A percentile compares a stretch with the other conserved stretches of the same genome.
Conservation (phyloP, 1,140 invertebrate genomes). For the Carposina sasakii region DNA sequence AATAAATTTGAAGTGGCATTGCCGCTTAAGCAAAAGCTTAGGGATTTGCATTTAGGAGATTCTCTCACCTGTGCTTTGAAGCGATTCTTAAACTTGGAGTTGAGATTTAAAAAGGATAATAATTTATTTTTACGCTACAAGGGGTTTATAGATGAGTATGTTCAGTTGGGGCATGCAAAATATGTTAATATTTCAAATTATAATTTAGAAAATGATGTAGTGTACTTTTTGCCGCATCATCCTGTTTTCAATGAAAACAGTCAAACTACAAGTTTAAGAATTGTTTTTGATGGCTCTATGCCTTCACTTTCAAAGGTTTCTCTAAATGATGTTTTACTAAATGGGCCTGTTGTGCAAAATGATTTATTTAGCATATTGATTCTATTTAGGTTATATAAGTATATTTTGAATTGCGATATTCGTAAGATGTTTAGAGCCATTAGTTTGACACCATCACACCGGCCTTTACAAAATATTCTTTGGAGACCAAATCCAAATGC, state of each 20-base stretch:
- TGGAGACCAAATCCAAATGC: conserved; percentile 1
- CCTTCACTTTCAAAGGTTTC: not conserved
- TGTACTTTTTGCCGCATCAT: conserved; percentile 13
- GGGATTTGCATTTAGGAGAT: not conserved
- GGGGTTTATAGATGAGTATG: conserved; percentile 4
- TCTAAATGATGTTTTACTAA: conserved; percentile 9
- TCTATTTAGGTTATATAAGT: conserved; percentile 2
- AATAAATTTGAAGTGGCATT: conserved; percentile 1
- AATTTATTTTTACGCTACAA: not conserved
- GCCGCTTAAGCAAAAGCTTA: not conserved
- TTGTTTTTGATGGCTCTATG: conserved; percentile 1
- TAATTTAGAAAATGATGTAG: not conserved
- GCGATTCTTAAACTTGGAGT: conserved; percentile 8
- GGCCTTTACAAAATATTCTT: conserved; percentile 8
- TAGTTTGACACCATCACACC: not conserved
- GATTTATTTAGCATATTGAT: conserved; percentile 1
- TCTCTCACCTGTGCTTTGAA: conserved; percentile 3
- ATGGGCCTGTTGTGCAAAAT: conserved; percentile 8
- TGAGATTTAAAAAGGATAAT: conserved; percentile 4
- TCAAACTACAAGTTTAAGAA: conserved; percentile 1
- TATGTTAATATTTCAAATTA: conserved; percentile 6
- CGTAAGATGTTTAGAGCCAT: conserved; percentile 10
- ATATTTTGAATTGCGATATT: conserved; percentile 1
- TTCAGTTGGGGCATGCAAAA: conserved; percentile 9
- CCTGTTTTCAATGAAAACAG: conserved; percentile 1